phyloP scores from a whole-genome alignment of 2,113 vertebrate species.

The Pygathrix nemaeus region DNA sequence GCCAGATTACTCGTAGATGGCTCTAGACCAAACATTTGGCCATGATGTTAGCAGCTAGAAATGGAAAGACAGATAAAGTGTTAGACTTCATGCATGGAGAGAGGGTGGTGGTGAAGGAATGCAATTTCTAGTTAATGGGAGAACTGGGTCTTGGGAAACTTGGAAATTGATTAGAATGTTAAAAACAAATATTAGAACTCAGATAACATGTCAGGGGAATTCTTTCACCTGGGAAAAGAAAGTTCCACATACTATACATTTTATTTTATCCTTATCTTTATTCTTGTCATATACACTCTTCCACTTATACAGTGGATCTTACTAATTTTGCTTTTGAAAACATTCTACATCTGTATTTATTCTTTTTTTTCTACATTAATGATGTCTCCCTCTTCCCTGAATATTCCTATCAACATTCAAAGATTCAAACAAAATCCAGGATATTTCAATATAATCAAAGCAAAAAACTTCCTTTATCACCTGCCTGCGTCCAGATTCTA shows the following conservation, averaged over 20 bases:
- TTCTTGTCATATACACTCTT: not conserved
- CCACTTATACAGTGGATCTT: not conserved
- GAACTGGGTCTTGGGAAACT: not conserved
- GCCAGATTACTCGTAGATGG: not conserved
- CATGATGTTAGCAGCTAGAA: not conserved
- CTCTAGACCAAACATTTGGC: not conserved
- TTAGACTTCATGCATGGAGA: not conserved
- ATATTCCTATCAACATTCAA: not conserved
- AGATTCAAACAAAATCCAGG: not conserved
- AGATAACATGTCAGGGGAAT: not conserved
- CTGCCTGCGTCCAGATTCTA: not conserved
- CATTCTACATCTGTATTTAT: not conserved
- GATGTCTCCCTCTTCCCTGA: not conserved
- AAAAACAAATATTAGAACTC: not conserved
- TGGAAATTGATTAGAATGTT: not conserved
- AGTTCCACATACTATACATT: not conserved
- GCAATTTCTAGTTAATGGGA: not conserved
- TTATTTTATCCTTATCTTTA: not conserved
- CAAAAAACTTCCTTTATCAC: not conserved
- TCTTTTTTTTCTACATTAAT: not conserved
- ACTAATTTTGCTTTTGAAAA: not conserved
- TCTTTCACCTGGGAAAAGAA: not conserved
- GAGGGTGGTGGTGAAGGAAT: not conserved
- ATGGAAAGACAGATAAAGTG: not conserved
- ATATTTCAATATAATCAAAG: not conserved